A percentile compares a stretch with the other conserved stretches of the same genome.
phyloP scores from a whole-genome alignment of 1,140 invertebrate species.

The Pararge aegeria region DNA sequence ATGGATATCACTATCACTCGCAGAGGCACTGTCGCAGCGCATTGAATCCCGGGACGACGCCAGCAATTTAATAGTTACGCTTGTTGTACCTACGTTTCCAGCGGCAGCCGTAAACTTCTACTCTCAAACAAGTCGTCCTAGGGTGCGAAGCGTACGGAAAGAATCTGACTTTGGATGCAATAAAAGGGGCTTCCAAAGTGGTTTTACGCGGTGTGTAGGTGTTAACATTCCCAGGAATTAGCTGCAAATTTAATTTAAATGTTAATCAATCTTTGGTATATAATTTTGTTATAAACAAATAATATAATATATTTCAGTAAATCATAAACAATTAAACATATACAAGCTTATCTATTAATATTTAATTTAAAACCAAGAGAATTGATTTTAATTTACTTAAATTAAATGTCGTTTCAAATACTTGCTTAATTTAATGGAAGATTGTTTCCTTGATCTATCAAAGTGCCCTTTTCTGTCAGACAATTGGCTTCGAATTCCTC shows the following conservation, averaged over 20 bases:
- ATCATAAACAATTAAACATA: no score
- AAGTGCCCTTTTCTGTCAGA: no score
- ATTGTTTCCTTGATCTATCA: no score
- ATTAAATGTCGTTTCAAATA: no score
- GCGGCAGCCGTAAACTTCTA: slow-evolving; percentile 93
- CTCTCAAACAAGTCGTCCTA: slow-evolving; percentile 94
- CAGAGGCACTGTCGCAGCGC: slow-evolving; percentile 37
- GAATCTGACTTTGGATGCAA: slow-evolving; percentile 92
- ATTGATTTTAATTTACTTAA: no score
- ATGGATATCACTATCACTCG: not conserved
- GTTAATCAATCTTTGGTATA: not conserved
- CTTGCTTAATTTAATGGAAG: no score
- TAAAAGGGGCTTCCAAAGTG: slow-evolving; percentile 89
- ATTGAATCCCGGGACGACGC: slow-evolving; percentile 50
- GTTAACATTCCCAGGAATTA: slow-evolving; percentile 92
- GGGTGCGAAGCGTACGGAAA: slow-evolving; percentile 93
- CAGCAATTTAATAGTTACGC: slow-evolving; percentile 43
- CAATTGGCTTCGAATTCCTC: no score
- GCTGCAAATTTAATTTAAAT: slow-evolving; percentile 80
- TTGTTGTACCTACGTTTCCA: slow-evolving; percentile 88
- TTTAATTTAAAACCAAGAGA: no score
- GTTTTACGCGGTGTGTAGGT: slow-evolving; percentile 91
- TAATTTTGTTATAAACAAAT: no score
- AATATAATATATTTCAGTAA: no score
- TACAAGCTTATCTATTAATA: no score